Base-by-base conservation (phyloP, 2,113 vertebrate species). In the Phrynosoma blainvillii region DNA sequence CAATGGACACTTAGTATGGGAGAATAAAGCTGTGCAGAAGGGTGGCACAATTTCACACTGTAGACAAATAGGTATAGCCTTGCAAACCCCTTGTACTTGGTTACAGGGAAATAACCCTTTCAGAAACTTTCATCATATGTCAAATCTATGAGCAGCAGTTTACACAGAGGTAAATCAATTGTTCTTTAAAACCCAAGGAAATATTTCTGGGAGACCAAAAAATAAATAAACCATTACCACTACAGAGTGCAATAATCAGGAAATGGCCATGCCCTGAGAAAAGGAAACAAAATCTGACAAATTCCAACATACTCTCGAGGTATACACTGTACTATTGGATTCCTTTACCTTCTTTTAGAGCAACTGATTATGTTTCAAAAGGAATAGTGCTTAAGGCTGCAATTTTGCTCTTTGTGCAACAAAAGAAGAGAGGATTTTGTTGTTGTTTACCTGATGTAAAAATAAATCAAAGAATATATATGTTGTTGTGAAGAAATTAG, bases 81-180 rank as follows among this genome's bases (percentile, higher is more conserved):
- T 78, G 78, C 82, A 90, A 54, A 90, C 68, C 0, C 1, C 42
- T 4, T 16, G 21, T 78, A 12, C 13, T 12, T 32, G 1, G 27
- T 52, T 3, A 12, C 30, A 13, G 12, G 27, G 23, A 4, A 68
- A 89, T 54, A 3, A 20, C 68, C 84, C 6, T n/a, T 71, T 62
- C n/a, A 77, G 74, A 66, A 82, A 73, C 0, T 42, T 73, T 66
- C 11, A 85, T 84, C 21, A 81, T 27, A 71, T 47, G 75, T 80
- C 65, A 79, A 89, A 74, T 76, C 4, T 83, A 11, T 59, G 62
- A 83, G 30, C 75, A 11, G 23, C 65, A 84, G 54, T 25, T 89
- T 84, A 27, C 88, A 54, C 36, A 13, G 86, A 89, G 89, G 79
- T 68, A 1, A 90, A 89, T 89, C 84, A 75, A 74, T 83, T 79